Base-by-base conservation (phyloP, 37 sponge, comb jelly and placozoan genomes). In the Crambe crambe region DNA sequence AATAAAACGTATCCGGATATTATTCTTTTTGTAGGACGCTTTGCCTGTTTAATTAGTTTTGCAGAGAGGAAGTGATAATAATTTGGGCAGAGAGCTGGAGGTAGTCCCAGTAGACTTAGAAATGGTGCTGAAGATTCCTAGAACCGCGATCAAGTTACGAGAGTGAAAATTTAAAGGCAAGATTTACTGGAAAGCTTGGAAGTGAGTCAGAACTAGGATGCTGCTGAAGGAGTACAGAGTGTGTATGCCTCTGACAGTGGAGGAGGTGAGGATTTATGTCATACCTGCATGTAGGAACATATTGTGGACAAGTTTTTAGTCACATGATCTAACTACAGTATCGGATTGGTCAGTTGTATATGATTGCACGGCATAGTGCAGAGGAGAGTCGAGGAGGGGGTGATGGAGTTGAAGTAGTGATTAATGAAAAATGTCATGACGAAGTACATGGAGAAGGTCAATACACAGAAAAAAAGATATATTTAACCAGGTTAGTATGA, bases 221-320 rank as follows among this genome's bases (percentile, higher is more conserved):
- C 37, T 92, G 56, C 65, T 88, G 34, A 84, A 89, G 38, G 93
- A 92, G 80, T 92, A 92, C 81, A 80, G 93, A 29, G 59, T 92
- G 9, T 80, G 89, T 47, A 88, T 92, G 93, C 93, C 93, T 12
- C 69, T 92, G 37, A 64, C 93, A 23, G 93, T 92, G 76, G 85
- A 85, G 37, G 93, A 92, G 89, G 89, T 89, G 31, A 43, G 44
- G 22, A 15, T 68, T 23, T 4, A n/a, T 42, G 71, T 3, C 37
- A 18, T 2, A n/a, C 20, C 9, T 20, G 3, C 38, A 21, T 34
- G 5, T 8, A 6, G 10, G 3, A 30, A n/a, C 25, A 41, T 4
- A 30, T 62, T 18, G 1, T 70, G 20, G n/a, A 42, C 44, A 22
- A n/a, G 26, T 25, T 68, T 6, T 34, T 17, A 6, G 29, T 9